Conservation (phyloP, 2,888 invertebrate species). For the Agrochola circellaris region DNA sequence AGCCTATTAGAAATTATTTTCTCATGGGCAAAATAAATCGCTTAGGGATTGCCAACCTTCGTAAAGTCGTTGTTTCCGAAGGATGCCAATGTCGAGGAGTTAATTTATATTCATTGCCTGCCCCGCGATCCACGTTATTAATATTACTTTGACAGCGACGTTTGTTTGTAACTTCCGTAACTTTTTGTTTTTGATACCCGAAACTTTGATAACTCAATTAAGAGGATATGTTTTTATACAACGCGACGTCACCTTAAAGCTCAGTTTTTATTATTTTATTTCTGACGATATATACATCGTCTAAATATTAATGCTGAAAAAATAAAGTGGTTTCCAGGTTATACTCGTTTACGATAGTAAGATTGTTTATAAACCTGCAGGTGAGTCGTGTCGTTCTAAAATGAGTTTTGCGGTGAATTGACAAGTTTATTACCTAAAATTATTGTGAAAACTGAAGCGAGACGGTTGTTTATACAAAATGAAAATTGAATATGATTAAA, state of each 20-base stretch:
- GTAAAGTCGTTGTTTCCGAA: background rate
- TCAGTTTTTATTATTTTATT: background rate
- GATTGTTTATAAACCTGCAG: background rate
- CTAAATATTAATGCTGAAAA: background rate
- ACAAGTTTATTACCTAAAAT: background rate
- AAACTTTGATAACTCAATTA: slow-evolving; percentile 14
- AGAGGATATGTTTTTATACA: too few species aligned
- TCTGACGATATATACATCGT: background rate
- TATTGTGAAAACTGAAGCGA: background rate
- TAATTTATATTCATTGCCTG: slow-evolving; percentile 45
- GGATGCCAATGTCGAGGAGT: background rate
- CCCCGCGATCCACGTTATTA: slow-evolving; percentile 27
- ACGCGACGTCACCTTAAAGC: background rate
- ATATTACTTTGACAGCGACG: slow-evolving; percentile 15
- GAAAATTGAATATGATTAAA: background rate
- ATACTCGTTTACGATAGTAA: too few species aligned
- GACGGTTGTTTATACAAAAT: background rate
- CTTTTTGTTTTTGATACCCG: slow-evolving; percentile 21
- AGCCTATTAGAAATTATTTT: slow-evolving; percentile 12
- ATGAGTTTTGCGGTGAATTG: background rate
- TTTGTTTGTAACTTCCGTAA: slow-evolving; percentile 33
- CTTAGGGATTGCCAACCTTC: slow-evolving; percentile 5
- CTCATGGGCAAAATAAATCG: slow-evolving; percentile 22
- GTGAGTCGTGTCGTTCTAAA: background rate
- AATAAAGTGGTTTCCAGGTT: background rate